These are phyloP conservation scores for Lithobates pipiens DNA, from an alignment of 2,797 vertebrate genomes.

Conservation along the genomic window DNA sequence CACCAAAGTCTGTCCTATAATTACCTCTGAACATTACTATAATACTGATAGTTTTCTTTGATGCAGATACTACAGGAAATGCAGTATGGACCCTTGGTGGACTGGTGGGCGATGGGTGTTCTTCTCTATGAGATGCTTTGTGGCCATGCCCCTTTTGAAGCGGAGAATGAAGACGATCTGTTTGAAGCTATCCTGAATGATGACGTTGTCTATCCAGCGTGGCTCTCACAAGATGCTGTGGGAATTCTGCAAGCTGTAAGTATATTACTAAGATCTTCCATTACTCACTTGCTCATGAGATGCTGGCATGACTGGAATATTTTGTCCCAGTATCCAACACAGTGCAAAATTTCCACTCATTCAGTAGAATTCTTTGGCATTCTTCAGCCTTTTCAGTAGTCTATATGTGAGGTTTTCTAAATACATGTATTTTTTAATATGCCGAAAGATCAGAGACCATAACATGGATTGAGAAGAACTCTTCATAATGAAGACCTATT, in stretches of 20 bases:
- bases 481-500: too few relatives aligned
- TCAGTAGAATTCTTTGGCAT: background rate
- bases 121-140: conserved; percentile 97
- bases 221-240: conserved; percentile 89
- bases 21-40: too few relatives aligned
- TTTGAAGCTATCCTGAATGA: conserved; percentile 96
- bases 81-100: conserved; percentile 92
- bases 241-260: conserved; percentile 94
- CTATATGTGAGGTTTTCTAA: background rate
- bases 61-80: conserved; percentile 94
- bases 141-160: conserved; percentile 94
- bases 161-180: conserved; percentile 95
- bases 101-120: conserved; percentile 98
- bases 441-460: background rate
- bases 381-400: background rate
- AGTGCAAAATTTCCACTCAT: background rate
- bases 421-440: background rate
- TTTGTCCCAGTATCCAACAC: background rate
- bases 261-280: conserved; percentile 49
- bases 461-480: background rate
- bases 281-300: conserved; percentile 11
- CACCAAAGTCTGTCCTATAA: background rate
- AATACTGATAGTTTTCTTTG: background rate
- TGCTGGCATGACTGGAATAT: background rate
- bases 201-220: conserved; percentile 90